phyloP scores from a whole-genome alignment of 2,113 vertebrate species.

The Globicephala melas region DNA sequence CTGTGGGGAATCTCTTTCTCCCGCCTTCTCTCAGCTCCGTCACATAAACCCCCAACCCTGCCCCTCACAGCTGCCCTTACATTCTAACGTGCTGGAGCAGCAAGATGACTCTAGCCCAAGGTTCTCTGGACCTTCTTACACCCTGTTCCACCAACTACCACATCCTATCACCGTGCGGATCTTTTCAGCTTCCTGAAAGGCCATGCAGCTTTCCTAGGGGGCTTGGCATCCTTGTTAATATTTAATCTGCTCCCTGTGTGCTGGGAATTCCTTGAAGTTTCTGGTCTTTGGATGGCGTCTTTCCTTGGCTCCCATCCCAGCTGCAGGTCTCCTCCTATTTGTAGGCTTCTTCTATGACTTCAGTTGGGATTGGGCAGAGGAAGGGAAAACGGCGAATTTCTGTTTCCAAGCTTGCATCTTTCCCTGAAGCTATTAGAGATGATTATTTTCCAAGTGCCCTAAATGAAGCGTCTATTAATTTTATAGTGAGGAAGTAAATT shows the following conservation, averaged over 20 bases:
- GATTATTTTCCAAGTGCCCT: not conserved
- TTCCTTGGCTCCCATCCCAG: not conserved
- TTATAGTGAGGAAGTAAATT: not conserved
- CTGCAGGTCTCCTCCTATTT: not conserved
- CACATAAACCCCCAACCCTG: not conserved
- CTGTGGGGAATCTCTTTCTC: not conserved
- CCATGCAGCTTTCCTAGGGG: not conserved
- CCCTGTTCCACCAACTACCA: not conserved
- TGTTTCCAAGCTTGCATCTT: not conserved
- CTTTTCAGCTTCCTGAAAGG: not conserved
- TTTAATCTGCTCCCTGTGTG: not conserved
- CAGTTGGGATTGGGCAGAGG: not conserved
- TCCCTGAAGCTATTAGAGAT: not conserved
- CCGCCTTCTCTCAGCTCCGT: not conserved
- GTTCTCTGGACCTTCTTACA: not conserved
- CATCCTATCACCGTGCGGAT: not conserved
- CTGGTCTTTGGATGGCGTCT: not conserved
- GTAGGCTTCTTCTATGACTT: not conserved
- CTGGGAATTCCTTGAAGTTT: not conserved
- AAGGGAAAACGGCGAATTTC: not conserved
- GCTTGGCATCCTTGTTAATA: not conserved
- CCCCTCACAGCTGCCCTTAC: not conserved
- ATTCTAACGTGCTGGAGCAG: not conserved
- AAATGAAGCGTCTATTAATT: not conserved
- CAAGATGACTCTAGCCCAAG: rapidly evolving